phyloP scores from a whole-genome alignment of 2,797 vertebrate species.

The Allobates femoralis region DNA sequence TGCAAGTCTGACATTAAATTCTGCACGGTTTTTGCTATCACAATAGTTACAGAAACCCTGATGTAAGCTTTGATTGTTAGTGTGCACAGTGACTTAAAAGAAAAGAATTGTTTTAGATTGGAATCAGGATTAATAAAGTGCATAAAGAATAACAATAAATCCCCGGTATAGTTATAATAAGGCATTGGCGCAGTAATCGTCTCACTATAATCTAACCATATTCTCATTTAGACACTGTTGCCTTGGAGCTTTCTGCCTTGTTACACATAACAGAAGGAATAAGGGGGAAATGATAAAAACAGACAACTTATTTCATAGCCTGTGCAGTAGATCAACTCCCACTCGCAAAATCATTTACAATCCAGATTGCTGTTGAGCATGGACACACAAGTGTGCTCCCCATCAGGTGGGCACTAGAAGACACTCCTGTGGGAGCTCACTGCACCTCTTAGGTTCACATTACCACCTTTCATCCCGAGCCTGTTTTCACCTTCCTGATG shows the following conservation, averaged over 20 bases:
- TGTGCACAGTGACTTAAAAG: background rate
- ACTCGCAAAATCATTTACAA: conserved; percentile 50
- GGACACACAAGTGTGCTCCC: background rate
- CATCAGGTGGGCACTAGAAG: background rate
- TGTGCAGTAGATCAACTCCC: conserved; percentile 56
- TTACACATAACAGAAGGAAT: conserved; percentile 42
- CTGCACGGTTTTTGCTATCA: background rate
- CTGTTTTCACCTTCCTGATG: no score
- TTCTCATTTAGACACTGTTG: conserved; percentile 47
- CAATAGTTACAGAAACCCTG: no score
- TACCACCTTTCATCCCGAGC: no score
- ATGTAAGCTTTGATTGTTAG: background rate
- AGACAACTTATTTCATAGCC: conserved; percentile 50
- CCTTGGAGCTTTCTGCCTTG: conserved; percentile 57
- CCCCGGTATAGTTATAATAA: background rate
- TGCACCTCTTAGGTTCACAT: background rate
- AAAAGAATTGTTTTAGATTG: background rate
- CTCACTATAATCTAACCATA: conserved; percentile 17
- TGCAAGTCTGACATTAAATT: background rate
- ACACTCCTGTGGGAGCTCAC: background rate
- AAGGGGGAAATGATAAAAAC: conserved; percentile 55
- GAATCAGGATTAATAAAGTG: background rate
- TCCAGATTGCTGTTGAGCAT: conserved; percentile 44
- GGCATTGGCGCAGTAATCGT: background rate
- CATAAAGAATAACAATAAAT: background rate